Base-by-base conservation (phyloP, 2,797 vertebrate genomes). In the Chiroxiphia lanceolata region DNA sequence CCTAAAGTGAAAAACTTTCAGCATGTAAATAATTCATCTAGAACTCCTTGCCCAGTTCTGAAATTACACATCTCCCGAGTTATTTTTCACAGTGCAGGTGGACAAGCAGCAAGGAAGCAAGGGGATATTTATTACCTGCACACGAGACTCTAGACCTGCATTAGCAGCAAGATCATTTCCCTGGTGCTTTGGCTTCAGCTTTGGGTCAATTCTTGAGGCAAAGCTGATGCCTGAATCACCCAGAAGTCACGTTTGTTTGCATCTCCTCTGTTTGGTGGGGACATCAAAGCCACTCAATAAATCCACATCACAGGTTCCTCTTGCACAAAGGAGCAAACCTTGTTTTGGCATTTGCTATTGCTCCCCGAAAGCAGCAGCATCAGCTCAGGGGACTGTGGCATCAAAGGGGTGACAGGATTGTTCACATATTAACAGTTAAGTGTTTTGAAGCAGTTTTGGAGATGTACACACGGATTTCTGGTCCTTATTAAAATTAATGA, bases 401-500 rank as follows among this genome's bases (percentile, higher is more conserved):
- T n/a, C 61, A 56, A 34, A 83, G 36, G 20, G 31, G 17, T 8
- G 44, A 56, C 16, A 42, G 51, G 50, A 60, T 15, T 47, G 26
- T 60, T 94, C 90, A 91, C 11, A 13, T 56, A 79, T 86, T 65
- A 89, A 48, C 63, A 65, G 61, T 25, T 38, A 22, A 89, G 82
- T 22, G 63, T 74, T 86, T 29, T n/a, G 31, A 82, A 78, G 72
- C 40, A 10, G 9, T 87, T 72, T 79, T 15, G 9, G 70, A 68
- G 80, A 89, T 59, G 56, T 47, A 84, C 59, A 80, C 67, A 20
- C 19, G 29, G 74, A 83, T 89, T 68, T 94, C 90, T 94, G 83
- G 54, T 93, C 80, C 25, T 94, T 34, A 61, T 94, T 96, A 95
- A 94, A 93, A 94, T 94, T 84, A 96, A 96, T 96, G 90, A 93